These are phyloP conservation scores for Perizoma affinitatum DNA, from an alignment of 2,888 invertebrate genomes.

Conservation along the genomic window DNA sequence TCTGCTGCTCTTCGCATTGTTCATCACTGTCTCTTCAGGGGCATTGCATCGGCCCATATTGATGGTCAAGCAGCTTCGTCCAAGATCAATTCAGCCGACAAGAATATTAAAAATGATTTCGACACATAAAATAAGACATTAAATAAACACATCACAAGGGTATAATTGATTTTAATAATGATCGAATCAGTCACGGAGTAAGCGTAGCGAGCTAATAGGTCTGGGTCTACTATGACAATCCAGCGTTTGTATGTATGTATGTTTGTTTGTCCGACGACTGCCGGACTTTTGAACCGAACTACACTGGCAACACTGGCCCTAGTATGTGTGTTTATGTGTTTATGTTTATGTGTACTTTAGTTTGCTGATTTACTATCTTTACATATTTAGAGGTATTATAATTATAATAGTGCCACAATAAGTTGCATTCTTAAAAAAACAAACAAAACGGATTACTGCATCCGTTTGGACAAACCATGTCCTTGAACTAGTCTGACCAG, in stretches of 20 bases:
- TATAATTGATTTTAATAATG: neutral
- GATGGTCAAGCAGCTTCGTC: neutral
- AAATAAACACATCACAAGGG: neutral
- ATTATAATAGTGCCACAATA: no score
- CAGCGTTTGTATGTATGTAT: no score
- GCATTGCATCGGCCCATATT: neutral
- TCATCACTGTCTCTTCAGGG: conserved; percentile 7
- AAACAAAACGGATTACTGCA: conserved; percentile 1
- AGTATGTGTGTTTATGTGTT: no score
- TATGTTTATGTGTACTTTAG: no score
- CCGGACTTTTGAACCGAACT: no score
- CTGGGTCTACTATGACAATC: no score
- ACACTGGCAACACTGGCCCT: no score
- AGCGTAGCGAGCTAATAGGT: no score
- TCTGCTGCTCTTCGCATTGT: conserved; percentile 13
- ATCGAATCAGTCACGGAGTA: no score
- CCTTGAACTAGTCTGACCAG: conserved; percentile 58
- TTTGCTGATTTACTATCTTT: no score
- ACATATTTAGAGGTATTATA: no score
- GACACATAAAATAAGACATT: neutral
- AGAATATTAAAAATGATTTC: neutral
- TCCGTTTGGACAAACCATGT: conserved; percentile 30
- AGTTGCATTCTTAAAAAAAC: neutral
- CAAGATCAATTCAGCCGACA: neutral
- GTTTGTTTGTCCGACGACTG: no score